Conservation (phyloP, 2,113 vertebrate species). For the Blennius ocellaris region DNA sequence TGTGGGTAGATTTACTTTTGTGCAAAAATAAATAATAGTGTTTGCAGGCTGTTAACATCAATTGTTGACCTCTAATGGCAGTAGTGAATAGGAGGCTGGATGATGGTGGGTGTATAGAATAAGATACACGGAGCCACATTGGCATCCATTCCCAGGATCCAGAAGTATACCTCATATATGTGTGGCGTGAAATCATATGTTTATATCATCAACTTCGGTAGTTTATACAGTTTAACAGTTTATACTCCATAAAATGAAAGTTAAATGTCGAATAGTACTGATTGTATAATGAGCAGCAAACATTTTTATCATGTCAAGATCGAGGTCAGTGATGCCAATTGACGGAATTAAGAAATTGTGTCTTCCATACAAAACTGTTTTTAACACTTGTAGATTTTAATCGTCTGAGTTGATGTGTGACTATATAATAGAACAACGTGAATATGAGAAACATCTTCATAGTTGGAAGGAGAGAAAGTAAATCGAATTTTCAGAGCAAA, state of each 20-base stretch:
- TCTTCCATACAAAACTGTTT: background rate
- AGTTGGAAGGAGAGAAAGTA: constrained; percentile 10
- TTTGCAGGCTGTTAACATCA: too few relatives aligned
- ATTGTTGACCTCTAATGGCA: too few relatives aligned
- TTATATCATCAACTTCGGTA: background rate
- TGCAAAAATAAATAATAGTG: too few relatives aligned
- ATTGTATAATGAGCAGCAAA: too few relatives aligned
- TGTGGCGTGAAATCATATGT: background rate
- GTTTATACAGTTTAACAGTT: constrained; percentile 1
- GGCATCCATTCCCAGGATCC: too few relatives aligned
- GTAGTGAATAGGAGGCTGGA: too few relatives aligned
- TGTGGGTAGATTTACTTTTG: too few relatives aligned
- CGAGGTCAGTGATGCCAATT: background rate
- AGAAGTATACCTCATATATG: too few relatives aligned
- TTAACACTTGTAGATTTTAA: background rate
- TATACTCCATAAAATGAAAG: background rate
- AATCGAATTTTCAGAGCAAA: background rate
- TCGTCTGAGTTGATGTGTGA: background rate
- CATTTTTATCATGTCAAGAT: too few relatives aligned
- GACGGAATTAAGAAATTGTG: background rate
- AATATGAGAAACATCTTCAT: constrained; percentile 10
- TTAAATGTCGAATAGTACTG: background rate
- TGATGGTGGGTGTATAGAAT: too few relatives aligned
- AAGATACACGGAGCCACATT: too few relatives aligned
- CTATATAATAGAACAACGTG: background rate